These are phyloP conservation scores for Lasius fuliginosus DNA, from an alignment of 2,888 invertebrate genomes.

Conservation along the genomic window DNA sequence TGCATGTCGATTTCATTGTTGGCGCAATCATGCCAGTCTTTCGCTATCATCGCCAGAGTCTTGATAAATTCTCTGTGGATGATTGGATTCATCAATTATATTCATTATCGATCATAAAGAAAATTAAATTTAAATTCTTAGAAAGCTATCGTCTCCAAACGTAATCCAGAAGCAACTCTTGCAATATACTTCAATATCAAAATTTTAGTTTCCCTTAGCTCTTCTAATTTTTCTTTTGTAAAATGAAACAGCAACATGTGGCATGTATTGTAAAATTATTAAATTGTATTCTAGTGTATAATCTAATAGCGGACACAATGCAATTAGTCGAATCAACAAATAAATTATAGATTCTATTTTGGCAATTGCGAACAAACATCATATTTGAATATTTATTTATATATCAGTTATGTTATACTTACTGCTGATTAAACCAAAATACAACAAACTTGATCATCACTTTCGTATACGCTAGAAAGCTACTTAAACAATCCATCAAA, in stretches of 20 bases:
- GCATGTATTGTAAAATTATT: neutral
- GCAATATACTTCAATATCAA: neutral
- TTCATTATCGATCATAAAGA: constrained; percentile 8
- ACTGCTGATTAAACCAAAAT: constrained; percentile 55
- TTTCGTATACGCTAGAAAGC: constrained; percentile 42
- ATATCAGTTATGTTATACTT: constrained; percentile 6
- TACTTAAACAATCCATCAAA: constrained; percentile 43
- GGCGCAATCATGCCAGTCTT: constrained; percentile 26
- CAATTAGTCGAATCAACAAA: neutral
- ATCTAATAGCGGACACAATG: neutral
- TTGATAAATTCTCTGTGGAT: constrained; percentile 35
- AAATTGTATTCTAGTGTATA: neutral
- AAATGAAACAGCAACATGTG: neutral
- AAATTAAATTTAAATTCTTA: neutral
- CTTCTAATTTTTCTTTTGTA: neutral
- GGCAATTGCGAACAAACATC: neutral
- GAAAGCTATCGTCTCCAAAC: neutral
- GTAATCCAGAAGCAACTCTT: neutral
- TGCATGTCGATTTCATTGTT: neutral
- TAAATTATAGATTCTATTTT: neutral
- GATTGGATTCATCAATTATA: constrained; percentile 29
- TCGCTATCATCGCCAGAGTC: constrained; percentile 6
- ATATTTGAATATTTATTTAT: neutral
- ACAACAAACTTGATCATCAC: constrained; percentile 38
- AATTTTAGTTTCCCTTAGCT: neutral